Evolutionary conservation across 2,888 invertebrate species (phyloP).

Genomic region (Tiphia femorata): DNA sequence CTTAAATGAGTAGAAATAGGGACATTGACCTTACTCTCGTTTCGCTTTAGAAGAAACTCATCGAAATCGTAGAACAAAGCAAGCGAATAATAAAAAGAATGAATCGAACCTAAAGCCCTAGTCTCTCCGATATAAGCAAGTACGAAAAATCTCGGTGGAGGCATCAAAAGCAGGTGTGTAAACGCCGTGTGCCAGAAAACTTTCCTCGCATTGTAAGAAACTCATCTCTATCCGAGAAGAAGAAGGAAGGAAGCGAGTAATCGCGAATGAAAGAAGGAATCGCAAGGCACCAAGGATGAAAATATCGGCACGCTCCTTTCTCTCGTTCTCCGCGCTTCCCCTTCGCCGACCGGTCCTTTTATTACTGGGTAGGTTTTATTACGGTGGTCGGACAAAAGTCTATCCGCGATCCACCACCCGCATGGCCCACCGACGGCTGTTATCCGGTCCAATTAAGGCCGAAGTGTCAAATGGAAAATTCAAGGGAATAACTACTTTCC

Average conservation of each 20-base stretch:
- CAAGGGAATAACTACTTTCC: slow-evolving; percentile 32
- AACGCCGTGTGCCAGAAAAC: neutral
- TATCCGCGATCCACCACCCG: too few relatives aligned
- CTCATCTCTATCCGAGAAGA: too few relatives aligned
- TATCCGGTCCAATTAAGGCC: slow-evolving; percentile 36
- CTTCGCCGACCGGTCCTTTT: too few relatives aligned
- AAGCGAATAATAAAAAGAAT: too few relatives aligned
- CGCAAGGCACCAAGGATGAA: neutral
- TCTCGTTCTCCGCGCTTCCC: slow-evolving; percentile 23
- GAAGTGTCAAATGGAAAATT: slow-evolving; percentile 34
- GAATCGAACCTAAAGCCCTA: too few relatives aligned
- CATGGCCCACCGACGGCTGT: slow-evolving; percentile 21
- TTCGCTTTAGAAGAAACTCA: too few relatives aligned
- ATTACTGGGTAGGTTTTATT: slow-evolving; percentile 8
- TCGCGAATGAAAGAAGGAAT: neutral
- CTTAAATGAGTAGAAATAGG: too few relatives aligned
- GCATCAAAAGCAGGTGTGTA: neutral
- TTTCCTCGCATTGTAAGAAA: too few relatives aligned
- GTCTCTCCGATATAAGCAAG: too few relatives aligned
- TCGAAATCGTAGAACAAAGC: too few relatives aligned
- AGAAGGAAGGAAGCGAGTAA: neutral
- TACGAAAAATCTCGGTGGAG: too few relatives aligned
- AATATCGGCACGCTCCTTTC: slow-evolving; percentile 23
- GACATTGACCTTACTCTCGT: too few relatives aligned
- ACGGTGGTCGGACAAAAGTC: slow-evolving; percentile 24